Evolutionary conservation across 2,797 vertebrate genomes (phyloP), one percentile per base, ranked within the genome.

Genomic region (Gephyroberyx darwinii): DNA sequence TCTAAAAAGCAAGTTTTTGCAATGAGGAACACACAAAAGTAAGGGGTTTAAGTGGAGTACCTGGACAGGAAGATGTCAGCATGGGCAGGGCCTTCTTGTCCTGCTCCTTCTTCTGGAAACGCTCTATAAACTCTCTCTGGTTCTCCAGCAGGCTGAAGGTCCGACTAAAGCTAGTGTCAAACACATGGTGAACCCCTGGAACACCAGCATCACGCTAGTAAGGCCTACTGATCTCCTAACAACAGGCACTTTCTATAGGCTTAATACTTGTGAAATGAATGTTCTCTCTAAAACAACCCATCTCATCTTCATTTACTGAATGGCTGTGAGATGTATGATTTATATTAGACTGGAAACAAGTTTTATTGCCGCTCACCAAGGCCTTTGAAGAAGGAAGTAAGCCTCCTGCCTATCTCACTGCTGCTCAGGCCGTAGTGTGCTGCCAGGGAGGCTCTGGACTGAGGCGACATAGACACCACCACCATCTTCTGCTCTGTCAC

Each of bases 121-220:
- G 94, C 50, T 84, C 90, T 33, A 98, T 80, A 41, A 99, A 99
- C 92, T 99, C 98, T 4, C 65, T 86, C 83, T 98, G 96, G 82
- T 95, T 97, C 88, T 99, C 98, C 41, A 99, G 52, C 8, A 99
- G 92, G 82, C 96, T 98, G 91, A 99, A 99, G 68, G 95, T 96
- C 68, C 98, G 95, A 19, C 97, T 95, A 61, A 98, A 99, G 50
- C 94, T 91, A 0, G 96, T 98, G 73, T 99, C 98, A 12, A 98
- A 96, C 63, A 99, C 96, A 8, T 94, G 89, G 89, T 96, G 94
- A 22, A 95, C 96, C 8, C 98, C 98, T 99, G 88, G 20, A 74
- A 85, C 58, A 77, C 0, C 0, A 63, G 35, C 30, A 50, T 41
- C 22, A 19, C 5, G 41, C 66, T 6, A 66, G 33, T 4, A 37